Conservation (phyloP, 1,140 invertebrate genomes). For the Zaprionus tsacasi region DNA sequence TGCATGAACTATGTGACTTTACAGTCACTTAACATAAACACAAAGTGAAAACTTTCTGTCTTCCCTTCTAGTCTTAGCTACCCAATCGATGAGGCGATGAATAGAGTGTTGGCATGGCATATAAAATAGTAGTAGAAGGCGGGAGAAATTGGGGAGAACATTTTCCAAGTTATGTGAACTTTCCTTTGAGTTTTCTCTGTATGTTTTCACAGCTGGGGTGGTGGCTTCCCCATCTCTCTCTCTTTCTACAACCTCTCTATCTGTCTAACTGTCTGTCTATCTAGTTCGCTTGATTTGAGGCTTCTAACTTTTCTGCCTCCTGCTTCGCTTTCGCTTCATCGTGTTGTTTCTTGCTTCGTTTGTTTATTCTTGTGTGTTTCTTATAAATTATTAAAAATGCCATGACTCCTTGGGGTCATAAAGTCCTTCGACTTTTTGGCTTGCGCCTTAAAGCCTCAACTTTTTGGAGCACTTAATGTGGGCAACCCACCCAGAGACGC, state of each 20-base stretch:
- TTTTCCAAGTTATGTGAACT: conserved; percentile 39
- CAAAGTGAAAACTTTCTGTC: background rate
- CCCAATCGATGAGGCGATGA: background rate
- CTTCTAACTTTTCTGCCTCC: conserved; percentile 5
- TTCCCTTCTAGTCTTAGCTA: background rate
- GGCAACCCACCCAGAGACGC: background rate
- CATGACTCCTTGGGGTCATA: conserved; percentile 47
- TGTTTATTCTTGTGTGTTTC: conserved; percentile 32
- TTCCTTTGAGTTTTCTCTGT: conserved; percentile 42
- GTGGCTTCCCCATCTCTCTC: background rate
- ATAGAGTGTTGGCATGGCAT: conserved; percentile 10
- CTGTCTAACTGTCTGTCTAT: conserved; percentile 19
- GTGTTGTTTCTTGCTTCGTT: conserved; percentile 16
- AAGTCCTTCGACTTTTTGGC: conserved; percentile 30
- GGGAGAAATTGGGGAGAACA: conserved; percentile 5
- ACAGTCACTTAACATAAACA: background rate
- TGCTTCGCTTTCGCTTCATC: background rate
- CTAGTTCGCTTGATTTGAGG: conserved; percentile 47
- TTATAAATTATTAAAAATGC: conserved; percentile 73
- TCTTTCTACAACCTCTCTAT: background rate
- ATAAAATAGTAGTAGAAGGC: conserved; percentile 27
- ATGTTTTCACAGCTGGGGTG: conserved; percentile 26
- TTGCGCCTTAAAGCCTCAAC: conserved; percentile 25
- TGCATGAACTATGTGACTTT: background rate
- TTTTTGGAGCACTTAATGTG: conserved; percentile 9